Base-by-base conservation (phyloP, 2,797 vertebrate genomes). In the Pempheris klunzingeri region DNA sequence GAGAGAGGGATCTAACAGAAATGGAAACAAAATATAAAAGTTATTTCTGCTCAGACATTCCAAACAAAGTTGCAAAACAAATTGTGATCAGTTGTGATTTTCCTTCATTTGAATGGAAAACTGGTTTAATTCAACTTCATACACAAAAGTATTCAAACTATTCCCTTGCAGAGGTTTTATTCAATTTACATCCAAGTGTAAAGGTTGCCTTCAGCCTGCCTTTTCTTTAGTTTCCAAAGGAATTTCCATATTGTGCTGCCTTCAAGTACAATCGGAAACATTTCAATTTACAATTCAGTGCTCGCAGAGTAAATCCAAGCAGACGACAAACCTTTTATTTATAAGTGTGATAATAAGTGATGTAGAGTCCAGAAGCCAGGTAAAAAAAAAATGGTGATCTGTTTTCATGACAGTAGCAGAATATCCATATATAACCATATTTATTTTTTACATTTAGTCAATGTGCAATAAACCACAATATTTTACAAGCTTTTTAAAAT, bases 221-320 rank as follows among this genome's bases (percentile, higher is more conserved):
- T 52, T 60, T 63, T 49, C 50, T 71, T 4, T 11, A 1, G 30
- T 63, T 61, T 55, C 39, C 7, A 30, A 39, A 38, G 24, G 50
- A 66, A 68, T 66, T 39, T 79, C 55, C 64, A 60, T 26, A 13
- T 36, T 44, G 44, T 72, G 75, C 13, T 64, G 77, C 74, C 30
- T 80, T 84, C 50, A 69, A 5, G 39, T 15, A 4, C 74, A 41
- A 28, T 52, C 49, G 44, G 59, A 82, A 58, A 43, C 5, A 15
- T 18, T 20, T 5, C 0, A 39, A 7, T 28, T 12, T 38, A 5
- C 36, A 59, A 28, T 46, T 64, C 11, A 26, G 8, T 3, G n/a
- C 20, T 24, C 34, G 18, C 15, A 47, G 3, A 28, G 7, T 4
- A 50, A 43, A 22, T 32, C 15, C n/a, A 47, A 49, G 9, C 14